Conservation (phyloP, 2,888 invertebrate genomes). For the Steinernema carpocapsae region DNA sequence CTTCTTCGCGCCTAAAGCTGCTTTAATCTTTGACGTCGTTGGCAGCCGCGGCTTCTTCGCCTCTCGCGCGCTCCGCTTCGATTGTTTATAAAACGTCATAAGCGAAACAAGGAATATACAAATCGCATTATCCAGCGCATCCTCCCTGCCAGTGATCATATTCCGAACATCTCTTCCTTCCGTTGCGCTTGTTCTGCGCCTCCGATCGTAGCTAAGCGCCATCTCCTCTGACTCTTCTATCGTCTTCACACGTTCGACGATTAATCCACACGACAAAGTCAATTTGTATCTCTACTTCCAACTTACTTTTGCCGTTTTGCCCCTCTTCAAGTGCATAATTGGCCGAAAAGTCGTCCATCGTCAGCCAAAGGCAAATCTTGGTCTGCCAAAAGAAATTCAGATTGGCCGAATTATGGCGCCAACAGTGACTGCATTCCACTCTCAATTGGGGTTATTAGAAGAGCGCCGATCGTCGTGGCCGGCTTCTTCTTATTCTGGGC, state of each 20-base stretch:
- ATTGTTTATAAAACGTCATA: slow-evolving; percentile 9
- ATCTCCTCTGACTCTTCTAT: neutral
- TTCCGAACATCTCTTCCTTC: neutral
- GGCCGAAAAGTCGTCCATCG: neutral
- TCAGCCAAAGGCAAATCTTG: neutral
- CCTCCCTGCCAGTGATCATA: neutral
- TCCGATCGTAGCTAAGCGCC: no score
- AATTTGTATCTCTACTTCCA: neutral
- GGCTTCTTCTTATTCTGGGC: neutral
- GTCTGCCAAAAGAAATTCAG: neutral
- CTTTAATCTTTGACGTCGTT: neutral
- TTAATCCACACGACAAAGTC: neutral
- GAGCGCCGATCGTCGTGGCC: neutral
- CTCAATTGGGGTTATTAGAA: slow-evolving; percentile 3
- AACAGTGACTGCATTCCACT: neutral
- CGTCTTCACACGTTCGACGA: neutral
- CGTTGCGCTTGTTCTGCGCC: neutral
- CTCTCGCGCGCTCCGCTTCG: neutral
- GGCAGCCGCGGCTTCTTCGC: neutral
- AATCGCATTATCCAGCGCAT: neutral
- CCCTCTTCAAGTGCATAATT: neutral
- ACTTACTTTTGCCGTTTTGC: neutral
- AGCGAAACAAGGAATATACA: neutral
- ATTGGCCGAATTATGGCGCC: slow-evolving; percentile 11
- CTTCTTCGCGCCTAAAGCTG: slow-evolving; percentile 3